Percentiles rank a stretch among this genome's conserved stretches.
These are phyloP conservation scores for Tor tambroides DNA, from an alignment of 2,113 vertebrate species.

Conservation along the genomic window DNA sequence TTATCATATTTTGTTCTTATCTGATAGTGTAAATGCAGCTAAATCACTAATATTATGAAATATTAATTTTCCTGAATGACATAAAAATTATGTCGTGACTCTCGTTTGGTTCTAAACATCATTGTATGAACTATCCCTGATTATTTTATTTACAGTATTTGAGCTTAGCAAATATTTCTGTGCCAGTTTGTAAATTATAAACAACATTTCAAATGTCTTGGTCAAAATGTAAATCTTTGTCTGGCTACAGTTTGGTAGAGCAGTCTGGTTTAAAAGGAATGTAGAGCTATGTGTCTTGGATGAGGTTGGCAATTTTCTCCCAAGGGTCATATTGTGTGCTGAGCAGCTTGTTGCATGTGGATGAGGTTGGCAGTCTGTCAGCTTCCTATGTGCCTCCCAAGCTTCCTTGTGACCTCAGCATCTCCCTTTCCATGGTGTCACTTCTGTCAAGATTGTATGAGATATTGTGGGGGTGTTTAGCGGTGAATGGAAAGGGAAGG, in stretches of 20 bases:
- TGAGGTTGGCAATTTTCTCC: slow-evolving; percentile 22
- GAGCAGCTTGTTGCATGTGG: slow-evolving; percentile 17
- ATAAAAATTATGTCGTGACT: no score
- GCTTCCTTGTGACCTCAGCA: slow-evolving; percentile 30
- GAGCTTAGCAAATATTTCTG: background rate
- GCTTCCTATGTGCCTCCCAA: slow-evolving; percentile 41
- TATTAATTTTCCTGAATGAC: no score
- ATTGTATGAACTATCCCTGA: no score
- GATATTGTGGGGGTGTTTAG: background rate
- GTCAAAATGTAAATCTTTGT: background rate
- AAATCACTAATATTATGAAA: no score
- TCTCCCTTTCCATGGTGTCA: slow-evolving; percentile 14
- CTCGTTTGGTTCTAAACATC: no score
- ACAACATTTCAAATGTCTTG: background rate
- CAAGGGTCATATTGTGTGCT: slow-evolving; percentile 16
- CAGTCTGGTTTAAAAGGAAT: background rate
- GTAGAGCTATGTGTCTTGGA: slow-evolving; percentile 8
- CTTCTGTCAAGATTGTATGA: slow-evolving; percentile 21
- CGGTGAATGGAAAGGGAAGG: slow-evolving; percentile 28
- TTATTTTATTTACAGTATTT: background rate
- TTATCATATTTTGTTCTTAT: no score
- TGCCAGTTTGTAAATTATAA: background rate
- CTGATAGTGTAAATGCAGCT: no score
- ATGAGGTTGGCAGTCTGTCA: slow-evolving; percentile 34
- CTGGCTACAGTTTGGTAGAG: background rate